Evolutionary conservation across 2,888 invertebrate genomes (phyloP).

Genomic region (Priapulus caudatus): DNA sequence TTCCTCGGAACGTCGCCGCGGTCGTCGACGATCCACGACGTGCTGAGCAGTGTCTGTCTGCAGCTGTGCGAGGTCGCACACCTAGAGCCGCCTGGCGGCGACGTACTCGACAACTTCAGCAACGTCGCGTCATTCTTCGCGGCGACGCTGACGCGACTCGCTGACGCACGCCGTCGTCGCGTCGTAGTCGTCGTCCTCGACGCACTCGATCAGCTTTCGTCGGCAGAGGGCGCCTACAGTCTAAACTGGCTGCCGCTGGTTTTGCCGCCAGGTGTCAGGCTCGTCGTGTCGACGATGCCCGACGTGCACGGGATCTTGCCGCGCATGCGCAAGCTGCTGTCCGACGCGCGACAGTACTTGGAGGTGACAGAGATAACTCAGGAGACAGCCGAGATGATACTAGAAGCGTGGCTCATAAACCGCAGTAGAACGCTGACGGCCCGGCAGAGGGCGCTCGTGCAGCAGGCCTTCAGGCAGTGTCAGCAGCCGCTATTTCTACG

Average conservation of each 20-base stretch:
- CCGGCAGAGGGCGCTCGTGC: constrained; percentile 19
- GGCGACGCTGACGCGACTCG: no score
- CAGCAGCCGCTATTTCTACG: constrained; percentile 28
- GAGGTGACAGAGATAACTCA: constrained; percentile 73
- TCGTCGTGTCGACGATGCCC: constrained; percentile 32
- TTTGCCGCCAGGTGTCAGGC: constrained; percentile 75
- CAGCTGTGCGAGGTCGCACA: constrained; percentile 55
- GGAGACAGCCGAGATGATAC: constrained; percentile 81
- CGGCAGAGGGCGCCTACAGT: constrained; percentile 83
- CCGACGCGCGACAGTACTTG: constrained; percentile 72
- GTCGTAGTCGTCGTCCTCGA: constrained; percentile 81
- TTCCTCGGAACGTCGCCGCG: constrained; percentile 95
- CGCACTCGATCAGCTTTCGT: constrained; percentile 91
- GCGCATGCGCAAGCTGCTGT: constrained; percentile 36
- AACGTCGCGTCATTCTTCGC: background rate
- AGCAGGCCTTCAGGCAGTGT: constrained; percentile 22
- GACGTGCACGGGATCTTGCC: background rate
- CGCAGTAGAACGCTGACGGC: background rate
- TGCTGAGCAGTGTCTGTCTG: constrained; percentile 85
- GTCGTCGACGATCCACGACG: constrained; percentile 83
- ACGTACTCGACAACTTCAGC: background rate
- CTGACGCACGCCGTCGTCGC: constrained; percentile 65
- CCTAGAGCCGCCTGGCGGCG: background rate
- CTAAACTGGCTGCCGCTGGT: constrained; percentile 89
- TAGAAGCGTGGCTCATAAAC: constrained; percentile 65